Evolutionary conservation across 2,797 vertebrate genomes (phyloP).

Genomic region (Anisognathus igniventris): DNA sequence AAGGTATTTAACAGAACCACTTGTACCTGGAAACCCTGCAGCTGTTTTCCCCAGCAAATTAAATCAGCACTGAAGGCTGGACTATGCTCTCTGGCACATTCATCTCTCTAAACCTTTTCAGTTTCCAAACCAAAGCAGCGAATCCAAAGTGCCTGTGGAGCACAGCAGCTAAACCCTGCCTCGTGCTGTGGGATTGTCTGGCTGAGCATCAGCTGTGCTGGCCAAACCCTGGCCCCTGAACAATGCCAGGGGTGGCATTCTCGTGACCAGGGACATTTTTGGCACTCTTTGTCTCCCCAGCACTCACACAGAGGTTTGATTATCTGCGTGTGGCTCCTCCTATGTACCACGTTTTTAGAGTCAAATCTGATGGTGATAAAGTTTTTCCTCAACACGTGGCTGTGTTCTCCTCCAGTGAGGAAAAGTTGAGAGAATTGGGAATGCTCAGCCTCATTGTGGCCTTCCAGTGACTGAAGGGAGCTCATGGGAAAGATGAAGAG

Average conservation of each 20-base stretch:
- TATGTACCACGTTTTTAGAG: not conserved
- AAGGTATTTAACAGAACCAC: not conserved
- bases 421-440: not conserved
- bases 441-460: not conserved
- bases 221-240: rapidly evolving
- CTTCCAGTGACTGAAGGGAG: not conserved
- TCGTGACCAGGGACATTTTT: not conserved
- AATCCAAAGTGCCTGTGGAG: not conserved
- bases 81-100: not conserved
- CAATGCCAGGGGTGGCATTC: rapidly evolving
- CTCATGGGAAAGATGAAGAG: not conserved
- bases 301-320: not conserved
- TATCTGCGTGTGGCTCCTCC: rapidly evolving
- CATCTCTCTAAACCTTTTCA: not conserved
- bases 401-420: not conserved
- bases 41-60: not conserved
- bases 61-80: not conserved
- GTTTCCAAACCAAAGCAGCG: not conserved
- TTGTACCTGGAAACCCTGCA: not conserved
- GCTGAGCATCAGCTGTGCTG: not conserved
- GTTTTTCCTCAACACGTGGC: not conserved
- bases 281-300: not conserved
- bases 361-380: not conserved
- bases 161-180: not conserved
- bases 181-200: not conserved